Evolutionary conservation across 2,113 vertebrate species (phyloP), one percentile per base, ranked within the genome.

Genomic region (Austrofundulus limnaeus): DNA sequence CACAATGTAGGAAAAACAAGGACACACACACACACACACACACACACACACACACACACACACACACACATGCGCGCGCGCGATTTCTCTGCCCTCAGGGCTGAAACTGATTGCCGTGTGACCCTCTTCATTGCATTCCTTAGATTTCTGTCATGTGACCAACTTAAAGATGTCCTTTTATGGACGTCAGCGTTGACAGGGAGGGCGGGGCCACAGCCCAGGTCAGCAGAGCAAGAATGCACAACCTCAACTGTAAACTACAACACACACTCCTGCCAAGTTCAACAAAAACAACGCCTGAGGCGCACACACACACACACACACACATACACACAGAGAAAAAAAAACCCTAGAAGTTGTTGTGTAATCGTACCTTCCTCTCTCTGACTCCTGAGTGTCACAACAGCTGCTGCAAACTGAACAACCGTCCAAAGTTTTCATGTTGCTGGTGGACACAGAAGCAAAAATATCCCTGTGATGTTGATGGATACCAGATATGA

Each of bases 111-210:
- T 91, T 92, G 85, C 87, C 92, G 91, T 92, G 91, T 92, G 92
- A 92, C 90, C 31, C 80, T 31, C 42, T n/a, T 71, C 76, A 87
- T n/a, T 68, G 81, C 91, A 93, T 93, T 92, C 92, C 89, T 91
- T 82, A 86, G 88, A 92, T 90, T 90, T 85, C 81, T 91, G 86
- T 88, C 91, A 93, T 92, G 91, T 93, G 91, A 93, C 91, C 90
- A 89, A 88, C 83, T 91, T 93, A 93, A 91, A 93, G 91, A 92
- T 92, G 75, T 92, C 92, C 92, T 93, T 93, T 92, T 93, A 93
- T 88, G 92, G 92, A 87, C 10, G 88, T 77, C 79, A 80, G 80
- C 19, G 61, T 92, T 91, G 77, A 77, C 73, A 79, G 10, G 43
- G 65, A 77, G 85, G 92, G 90, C 5, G 89, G 85, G 87, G 88